Evolutionary conservation across 2,888 invertebrate species (phyloP).

Genomic region (Griposia aprilina): DNA sequence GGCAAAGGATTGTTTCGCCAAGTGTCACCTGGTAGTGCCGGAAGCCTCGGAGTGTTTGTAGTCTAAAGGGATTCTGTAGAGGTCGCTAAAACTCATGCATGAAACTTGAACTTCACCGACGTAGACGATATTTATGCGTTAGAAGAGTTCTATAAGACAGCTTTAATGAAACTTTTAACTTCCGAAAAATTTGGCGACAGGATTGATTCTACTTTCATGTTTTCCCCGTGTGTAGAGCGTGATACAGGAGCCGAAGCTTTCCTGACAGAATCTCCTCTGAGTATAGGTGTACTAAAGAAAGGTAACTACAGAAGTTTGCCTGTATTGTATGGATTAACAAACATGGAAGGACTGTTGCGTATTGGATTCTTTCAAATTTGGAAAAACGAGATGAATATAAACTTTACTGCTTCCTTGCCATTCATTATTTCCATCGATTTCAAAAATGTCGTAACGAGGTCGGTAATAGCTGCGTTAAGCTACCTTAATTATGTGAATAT

Average conservation of each 20-base stretch:
- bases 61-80: not conserved
- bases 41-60: not conserved
- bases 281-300: too few relatives aligned
- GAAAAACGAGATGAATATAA: not conserved
- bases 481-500: too few relatives aligned
- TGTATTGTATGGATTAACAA: not conserved
- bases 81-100: not conserved
- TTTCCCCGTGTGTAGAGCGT: too few relatives aligned
- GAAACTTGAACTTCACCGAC: not conserved
- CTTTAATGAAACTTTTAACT: too few relatives aligned
- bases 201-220: too few relatives aligned
- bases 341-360: not conserved
- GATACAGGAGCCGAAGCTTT: too few relatives aligned
- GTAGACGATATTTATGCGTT: slow-evolving; percentile 2
- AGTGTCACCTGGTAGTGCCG: not conserved
- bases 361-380: not conserved
- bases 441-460: too few relatives aligned
- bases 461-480: too few relatives aligned
- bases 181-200: too few relatives aligned
- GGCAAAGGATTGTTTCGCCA: not conserved
- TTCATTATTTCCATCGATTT: too few relatives aligned
- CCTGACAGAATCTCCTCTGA: too few relatives aligned
- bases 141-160: not conserved
- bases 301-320: too few relatives aligned
- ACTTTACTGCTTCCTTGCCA: slow-evolving; percentile 1